Evolutionary conservation across 2,797 vertebrate genomes (phyloP).

Genomic region (Liparis tanakae): DNA sequence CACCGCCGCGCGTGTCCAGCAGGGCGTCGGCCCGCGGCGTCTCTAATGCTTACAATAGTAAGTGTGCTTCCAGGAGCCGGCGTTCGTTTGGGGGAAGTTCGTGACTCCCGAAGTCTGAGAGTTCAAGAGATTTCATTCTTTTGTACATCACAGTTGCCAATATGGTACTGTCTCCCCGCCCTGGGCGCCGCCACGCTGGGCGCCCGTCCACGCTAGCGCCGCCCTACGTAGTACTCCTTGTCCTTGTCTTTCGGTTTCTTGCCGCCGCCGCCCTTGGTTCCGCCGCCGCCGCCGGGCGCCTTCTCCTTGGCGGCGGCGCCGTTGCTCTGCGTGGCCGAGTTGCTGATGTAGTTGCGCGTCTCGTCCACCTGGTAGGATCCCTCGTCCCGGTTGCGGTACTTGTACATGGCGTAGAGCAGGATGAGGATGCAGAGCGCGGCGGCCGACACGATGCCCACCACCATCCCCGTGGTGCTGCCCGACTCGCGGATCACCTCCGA

Average conservation of each 20-base stretch:
- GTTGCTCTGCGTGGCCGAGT: constrained; percentile 97
- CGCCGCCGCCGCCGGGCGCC: constrained; percentile 78
- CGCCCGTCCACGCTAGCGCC: too few species aligned
- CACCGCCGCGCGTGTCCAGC: too few species aligned
- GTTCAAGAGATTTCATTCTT: constrained; percentile 74
- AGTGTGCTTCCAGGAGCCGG: constrained; percentile 74
- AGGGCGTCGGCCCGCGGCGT: too few species aligned
- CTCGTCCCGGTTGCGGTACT: constrained; percentile 99
- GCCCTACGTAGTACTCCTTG: constrained; percentile 99
- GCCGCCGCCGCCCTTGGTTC: constrained; percentile 88
- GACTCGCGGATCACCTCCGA: constrained; percentile 99
- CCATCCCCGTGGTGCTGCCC: constrained; percentile 99
- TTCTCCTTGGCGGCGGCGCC: constrained; percentile 98
- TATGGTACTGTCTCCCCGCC: constrained; percentile 77
- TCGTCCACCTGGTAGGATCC: constrained; percentile 99
- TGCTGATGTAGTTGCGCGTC: constrained; percentile 99
- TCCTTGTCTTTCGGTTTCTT: constrained; percentile 99
- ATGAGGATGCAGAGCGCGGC: constrained; percentile 99
- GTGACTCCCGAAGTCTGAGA: constrained; percentile 82
- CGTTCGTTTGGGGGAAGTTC: constrained; percentile 82
- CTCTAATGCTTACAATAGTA: constrained; percentile 78
- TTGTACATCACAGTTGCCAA: constrained; percentile 82
- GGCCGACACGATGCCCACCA: constrained; percentile 99
- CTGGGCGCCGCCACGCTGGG: too few species aligned
- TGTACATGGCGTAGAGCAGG: constrained; percentile 99